Percentiles rank a stretch among this genome's conserved stretches.
phyloP scores from a whole-genome alignment of 2,113 vertebrate genomes.

The Neopipo cinnamomea region DNA sequence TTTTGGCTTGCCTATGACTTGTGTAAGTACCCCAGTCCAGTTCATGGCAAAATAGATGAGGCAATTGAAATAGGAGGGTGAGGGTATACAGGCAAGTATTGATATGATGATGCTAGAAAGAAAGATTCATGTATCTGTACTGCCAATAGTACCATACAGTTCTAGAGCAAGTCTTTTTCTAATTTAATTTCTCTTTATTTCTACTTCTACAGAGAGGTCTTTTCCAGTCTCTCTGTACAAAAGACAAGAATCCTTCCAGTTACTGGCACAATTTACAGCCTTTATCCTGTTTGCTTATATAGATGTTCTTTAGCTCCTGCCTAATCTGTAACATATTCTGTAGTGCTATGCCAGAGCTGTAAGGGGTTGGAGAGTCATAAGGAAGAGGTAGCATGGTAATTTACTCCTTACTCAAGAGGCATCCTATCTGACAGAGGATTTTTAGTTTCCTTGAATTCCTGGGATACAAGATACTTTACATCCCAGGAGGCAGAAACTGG shows the following conservation, averaged over 20 bases:
- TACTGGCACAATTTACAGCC: neutral
- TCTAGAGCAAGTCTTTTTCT: neutral
- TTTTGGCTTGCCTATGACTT: neutral
- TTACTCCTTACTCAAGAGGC: neutral
- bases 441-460: neutral
- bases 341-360: neutral
- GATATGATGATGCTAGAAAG: neutral
- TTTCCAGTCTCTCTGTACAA: neutral
- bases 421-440: neutral
- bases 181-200: neutral
- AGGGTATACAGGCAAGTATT: neutral
- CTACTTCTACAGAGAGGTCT: neutral
- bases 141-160: neutral
- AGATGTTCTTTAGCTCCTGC: neutral
- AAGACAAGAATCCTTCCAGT: neutral
- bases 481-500: neutral
- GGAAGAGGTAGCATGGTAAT: neutral
- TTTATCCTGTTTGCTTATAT: neutral
- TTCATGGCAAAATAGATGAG: neutral
- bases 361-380: neutral
- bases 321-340: neutral
- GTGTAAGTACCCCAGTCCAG: neutral
- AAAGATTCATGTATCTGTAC: neutral
- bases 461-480: neutral
- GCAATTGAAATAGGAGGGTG: neutral